Evolutionary conservation across 1,140 invertebrate species (phyloP), one percentile per base, ranked within the genome.

Genomic region (Drosophila tsacasi): DNA sequence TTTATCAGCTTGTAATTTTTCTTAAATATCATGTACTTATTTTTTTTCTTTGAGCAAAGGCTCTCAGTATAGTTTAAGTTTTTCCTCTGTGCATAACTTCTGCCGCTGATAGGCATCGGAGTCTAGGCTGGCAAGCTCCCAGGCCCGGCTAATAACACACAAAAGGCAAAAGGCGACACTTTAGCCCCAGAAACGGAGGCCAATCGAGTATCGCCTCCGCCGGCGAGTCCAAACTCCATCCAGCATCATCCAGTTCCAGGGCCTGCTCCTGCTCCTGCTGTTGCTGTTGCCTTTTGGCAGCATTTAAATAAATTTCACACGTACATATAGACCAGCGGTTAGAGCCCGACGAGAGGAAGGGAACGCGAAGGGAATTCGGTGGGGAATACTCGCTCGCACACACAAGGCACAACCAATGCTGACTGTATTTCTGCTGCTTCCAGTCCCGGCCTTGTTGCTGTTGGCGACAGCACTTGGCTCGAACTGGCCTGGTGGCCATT

Each of bases 281-380:
- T 65, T 69, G 68, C 55, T 64, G 61, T 81, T 76, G 78, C 74
- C 81, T 84, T 90, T 89, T 89, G 85, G 85, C 85, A 89, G 85
- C 85, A 77, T 84, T 89, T 82, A 89, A 89, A 89, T 90, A 89
- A 84, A 89, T 90, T 89, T 73, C 37, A 72, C 83, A 73, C 83
- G 79, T 42, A 73, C 77, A 79, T 44, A 72, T 47, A 78, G 49
- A 59, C 25, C 63, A 35, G 67, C 63, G 49, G 63, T 67, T 52
- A 39, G 49, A 25, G 63, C n/a, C 39, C 6, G 66, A 21, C 13
- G 42, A 23, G 30, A n/a, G 46, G 25, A 55, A 15, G 21, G 50
- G 37, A 27, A 17, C 42, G n/a, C 47, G 10, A 30, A 35, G 60
- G 50, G 54, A 30, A 37, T 8, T 37, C 52, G 19, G 19, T 37